phyloP scores from a whole-genome alignment of 2,113 vertebrate genomes.

The Clupea harengus region DNA sequence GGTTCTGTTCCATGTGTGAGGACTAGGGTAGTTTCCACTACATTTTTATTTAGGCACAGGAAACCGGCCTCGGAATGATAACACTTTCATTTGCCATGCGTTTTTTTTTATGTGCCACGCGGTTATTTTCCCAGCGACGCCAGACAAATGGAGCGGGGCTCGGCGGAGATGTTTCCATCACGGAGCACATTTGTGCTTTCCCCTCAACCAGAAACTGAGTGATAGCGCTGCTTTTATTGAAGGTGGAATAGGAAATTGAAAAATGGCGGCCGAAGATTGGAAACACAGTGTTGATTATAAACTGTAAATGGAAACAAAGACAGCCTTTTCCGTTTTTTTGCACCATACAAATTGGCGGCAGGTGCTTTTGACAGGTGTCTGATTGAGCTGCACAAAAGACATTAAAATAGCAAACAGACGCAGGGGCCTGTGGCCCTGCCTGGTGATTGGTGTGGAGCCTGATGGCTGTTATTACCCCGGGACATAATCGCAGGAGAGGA shows the following conservation, averaged over 20 bases:
- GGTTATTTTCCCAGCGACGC: constrained; percentile 25
- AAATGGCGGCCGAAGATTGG: constrained; percentile 72
- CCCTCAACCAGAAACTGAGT: constrained; percentile 64
- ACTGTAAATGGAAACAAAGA: constrained; percentile 70
- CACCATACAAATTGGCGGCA: constrained; percentile 59
- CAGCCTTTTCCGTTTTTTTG: constrained; percentile 57
- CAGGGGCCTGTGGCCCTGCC: constrained; percentile 64
- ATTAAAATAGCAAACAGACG: constrained; percentile 77
- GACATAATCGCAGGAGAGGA: constrained; percentile 52
- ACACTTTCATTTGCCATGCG: neutral
- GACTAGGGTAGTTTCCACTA: neutral
- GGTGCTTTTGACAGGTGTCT: constrained; percentile 78
- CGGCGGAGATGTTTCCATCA: constrained; percentile 71
- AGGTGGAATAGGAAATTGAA: constrained; percentile 76
- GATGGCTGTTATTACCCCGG: constrained; percentile 73
- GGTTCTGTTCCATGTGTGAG: neutral
- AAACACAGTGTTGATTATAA: constrained; percentile 76
- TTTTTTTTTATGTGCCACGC: neutral
- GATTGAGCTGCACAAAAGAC: constrained; percentile 73
- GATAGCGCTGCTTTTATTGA: constrained; percentile 76
- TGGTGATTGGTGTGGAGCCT: constrained; percentile 68
- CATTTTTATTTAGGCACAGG: neutral
- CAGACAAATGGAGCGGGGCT: constrained; percentile 69
- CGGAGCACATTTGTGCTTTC: constrained; percentile 55
- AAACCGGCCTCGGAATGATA: neutral